phyloP scores from a whole-genome alignment of 1,140 invertebrate genomes.

The Lordiphosa collinella region DNA sequence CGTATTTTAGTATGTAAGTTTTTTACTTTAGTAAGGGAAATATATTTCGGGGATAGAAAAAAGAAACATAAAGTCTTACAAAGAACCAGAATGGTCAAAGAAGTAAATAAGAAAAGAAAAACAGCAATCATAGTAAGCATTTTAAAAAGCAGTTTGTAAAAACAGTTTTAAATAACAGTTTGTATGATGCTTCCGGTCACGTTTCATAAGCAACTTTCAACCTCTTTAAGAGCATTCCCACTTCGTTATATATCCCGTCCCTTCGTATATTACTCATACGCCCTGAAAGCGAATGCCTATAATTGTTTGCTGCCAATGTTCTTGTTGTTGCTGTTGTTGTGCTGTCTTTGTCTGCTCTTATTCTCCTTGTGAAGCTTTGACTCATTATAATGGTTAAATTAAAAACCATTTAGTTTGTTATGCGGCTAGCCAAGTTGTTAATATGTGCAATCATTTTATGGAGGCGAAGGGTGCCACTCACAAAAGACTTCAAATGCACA shows the following conservation, averaged over 20 bases:
- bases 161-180: no score
- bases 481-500: conserved; percentile 27
- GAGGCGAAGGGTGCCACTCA: conserved; percentile 19
- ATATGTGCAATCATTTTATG: conserved; percentile 49
- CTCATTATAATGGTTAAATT: conserved; percentile 52
- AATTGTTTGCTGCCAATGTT: conserved; percentile 1
- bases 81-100: no score
- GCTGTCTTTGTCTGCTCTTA: conserved; percentile 2
- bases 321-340: conserved; percentile 8
- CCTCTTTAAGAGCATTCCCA: background rate
- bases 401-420: conserved; percentile 52
- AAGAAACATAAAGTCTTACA: no score
- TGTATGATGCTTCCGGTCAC: no score
- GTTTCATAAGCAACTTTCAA: no score
- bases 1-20: no score
- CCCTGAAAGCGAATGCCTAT: conserved; percentile 10
- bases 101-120: no score
- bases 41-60: no score
- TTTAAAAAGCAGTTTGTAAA: no score
- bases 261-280: conserved; percentile 23
- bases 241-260: background rate
- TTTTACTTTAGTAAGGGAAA: no score
- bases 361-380: conserved; percentile 14
- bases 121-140: no score
- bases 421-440: conserved; percentile 49